Evolutionary conservation across 2,113 vertebrate genomes (phyloP), one percentile per base, ranked within the genome.

Genomic region (Formicarius rufipectus): DNA sequence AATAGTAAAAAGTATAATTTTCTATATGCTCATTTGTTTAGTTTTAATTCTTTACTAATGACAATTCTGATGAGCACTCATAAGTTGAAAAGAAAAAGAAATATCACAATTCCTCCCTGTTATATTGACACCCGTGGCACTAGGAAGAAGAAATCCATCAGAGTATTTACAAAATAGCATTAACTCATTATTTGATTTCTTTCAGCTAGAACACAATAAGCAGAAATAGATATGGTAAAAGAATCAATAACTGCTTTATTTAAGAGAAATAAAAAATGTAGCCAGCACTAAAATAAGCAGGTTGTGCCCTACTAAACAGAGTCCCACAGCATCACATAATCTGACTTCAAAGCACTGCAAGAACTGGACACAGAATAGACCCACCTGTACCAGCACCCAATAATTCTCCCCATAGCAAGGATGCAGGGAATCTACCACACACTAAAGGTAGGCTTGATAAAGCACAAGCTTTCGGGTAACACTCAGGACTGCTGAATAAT

Each of bases 311-410:
- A 35, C 20, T 40, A 72, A 82, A 67, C 20, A 40, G 66, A 53
- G n/a, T 42, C 21, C 4, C 39, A 93, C 33, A 27, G 20, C 0
- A 1, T 44, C 30, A 69, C 0, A 0, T 15, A 50, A 71, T 14
- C 52, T 40, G 35, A 23, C 25, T n/a, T n/a, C 30, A 80, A 62
- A 72, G 30, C 16, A 60, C 17, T 6, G 7, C 35, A 49, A 50
- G 19, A 85, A 21, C 17, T 6, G 10, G 35, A 27, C 0, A 2
- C 14, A 35, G 33, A 67, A 80, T 50, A 55, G 28, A 80, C 21
- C 33, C 18, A 39, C 8, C 53, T 52, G 58, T 11, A 64, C 9
- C 20, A 72, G 31, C 13, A 90, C 19, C 24, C 56, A 49, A 4
- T 44, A 86, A 80, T 45, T 8, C 19, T 62, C 20, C n/a, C 14